A percentile compares a stretch with the other conserved stretches of the same genome.
Evolutionary conservation across 2,888 invertebrate species (phyloP).

Genomic region (Euzetes globulus): DNA sequence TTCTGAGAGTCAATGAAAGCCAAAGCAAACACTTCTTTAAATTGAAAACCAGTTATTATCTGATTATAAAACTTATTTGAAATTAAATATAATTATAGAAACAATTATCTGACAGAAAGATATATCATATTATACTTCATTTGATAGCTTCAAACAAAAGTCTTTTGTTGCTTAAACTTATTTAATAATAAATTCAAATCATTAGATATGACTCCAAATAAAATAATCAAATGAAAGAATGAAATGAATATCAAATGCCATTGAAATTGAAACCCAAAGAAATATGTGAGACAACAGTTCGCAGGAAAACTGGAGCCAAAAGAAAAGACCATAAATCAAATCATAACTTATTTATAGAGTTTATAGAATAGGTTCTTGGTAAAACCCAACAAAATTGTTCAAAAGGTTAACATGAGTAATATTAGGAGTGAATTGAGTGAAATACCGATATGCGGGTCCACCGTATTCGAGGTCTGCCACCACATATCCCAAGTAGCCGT

Average conservation of each 20-base stretch:
- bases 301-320: neutral
- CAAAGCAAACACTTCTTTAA: neutral
- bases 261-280: neutral
- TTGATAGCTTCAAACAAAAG: too few species aligned
- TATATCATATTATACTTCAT: too few species aligned
- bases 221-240: too few species aligned
- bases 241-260: neutral
- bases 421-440: neutral
- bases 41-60: neutral
- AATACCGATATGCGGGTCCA: conserved; percentile 57
- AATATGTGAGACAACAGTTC: neutral
- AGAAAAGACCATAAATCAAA: neutral
- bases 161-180: too few species aligned
- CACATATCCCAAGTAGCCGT: conserved; percentile 47
- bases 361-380: neutral
- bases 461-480: conserved; percentile 59
- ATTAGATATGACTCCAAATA: too few species aligned
- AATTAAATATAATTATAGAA: neutral
- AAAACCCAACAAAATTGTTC: neutral
- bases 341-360: neutral
- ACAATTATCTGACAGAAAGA: neutral
- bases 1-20: neutral
- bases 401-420: neutral
- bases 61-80: neutral
- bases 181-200: too few species aligned